These are phyloP conservation scores for Drosophila meridiana DNA, from an alignment of 2,888 invertebrate species.

Conservation along the genomic window DNA sequence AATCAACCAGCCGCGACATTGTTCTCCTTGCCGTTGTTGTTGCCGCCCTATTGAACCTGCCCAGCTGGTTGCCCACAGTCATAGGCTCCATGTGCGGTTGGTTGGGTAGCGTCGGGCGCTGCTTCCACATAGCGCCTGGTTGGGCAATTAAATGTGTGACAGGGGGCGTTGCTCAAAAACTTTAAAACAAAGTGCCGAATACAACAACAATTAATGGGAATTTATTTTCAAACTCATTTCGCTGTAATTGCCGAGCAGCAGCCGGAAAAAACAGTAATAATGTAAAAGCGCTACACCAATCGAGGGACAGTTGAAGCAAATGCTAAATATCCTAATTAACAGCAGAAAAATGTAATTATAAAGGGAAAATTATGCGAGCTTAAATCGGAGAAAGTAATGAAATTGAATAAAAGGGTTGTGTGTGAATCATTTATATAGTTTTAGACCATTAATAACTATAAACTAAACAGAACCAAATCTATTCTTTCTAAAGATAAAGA, in stretches of 20 bases:
- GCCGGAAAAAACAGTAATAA: slow-evolving; percentile 33
- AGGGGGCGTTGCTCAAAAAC: slow-evolving; percentile 39
- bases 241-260: slow-evolving; percentile 67
- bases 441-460: background rate
- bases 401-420: background rate
- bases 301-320: slow-evolving; percentile 24
- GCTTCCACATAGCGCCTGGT: slow-evolving; percentile 37
- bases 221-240: slow-evolving; percentile 76
- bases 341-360: no score
- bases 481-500: no score
- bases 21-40: slow-evolving; percentile 17
- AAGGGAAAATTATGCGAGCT: background rate
- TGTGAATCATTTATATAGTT: background rate
- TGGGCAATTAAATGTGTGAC: slow-evolving; percentile 63
- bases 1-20: slow-evolving; percentile 69
- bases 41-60: slow-evolving; percentile 10
- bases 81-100: slow-evolving; percentile 39
- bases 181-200: slow-evolving; percentile 71
- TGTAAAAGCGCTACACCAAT: background rate
- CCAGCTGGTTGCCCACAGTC: slow-evolving; percentile 22
- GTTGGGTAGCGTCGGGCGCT: background rate
- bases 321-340: background rate
- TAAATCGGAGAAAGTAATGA: background rate
- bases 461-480: background rate
- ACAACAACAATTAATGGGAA: slow-evolving; percentile 74